These are phyloP conservation scores for Falco berigora DNA, from an alignment of 2,797 vertebrate species.

Conservation along the genomic window DNA sequence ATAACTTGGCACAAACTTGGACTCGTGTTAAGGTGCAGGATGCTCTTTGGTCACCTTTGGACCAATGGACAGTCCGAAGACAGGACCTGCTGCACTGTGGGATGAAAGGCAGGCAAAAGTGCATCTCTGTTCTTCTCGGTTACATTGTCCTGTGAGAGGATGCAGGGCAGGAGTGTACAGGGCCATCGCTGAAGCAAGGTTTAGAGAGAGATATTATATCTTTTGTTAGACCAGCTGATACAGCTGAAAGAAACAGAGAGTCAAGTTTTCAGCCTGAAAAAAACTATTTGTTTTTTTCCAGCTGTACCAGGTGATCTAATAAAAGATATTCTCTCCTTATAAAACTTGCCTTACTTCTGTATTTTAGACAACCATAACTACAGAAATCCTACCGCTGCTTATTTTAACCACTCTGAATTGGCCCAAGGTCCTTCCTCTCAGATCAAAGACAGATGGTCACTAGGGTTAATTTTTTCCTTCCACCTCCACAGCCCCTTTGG, in stretches of 20 bases:
- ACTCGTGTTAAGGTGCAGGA: fast-evolving
- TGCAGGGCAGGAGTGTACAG: neutral
- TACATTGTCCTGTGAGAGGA: neutral
- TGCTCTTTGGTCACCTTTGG: neutral
- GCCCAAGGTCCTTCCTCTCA: neutral
- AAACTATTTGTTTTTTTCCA: neutral
- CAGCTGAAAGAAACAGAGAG: neutral
- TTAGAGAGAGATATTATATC: neutral
- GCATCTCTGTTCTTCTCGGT: neutral
- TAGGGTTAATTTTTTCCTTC: neutral
- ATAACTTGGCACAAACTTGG: neutral
- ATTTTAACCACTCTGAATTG: neutral
- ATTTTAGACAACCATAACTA: neutral
- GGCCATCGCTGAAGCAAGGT: neutral
- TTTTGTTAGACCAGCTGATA: neutral
- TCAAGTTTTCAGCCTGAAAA: neutral
- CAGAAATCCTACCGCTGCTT: neutral
- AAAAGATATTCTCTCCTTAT: neutral
- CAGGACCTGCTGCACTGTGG: neutral
- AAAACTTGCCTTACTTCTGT: neutral
- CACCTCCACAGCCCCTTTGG: neutral
- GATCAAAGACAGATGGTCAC: neutral
- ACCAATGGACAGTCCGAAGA: fast-evolving
- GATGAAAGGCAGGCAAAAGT: neutral
- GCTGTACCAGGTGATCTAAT: neutral